phyloP scores from a whole-genome alignment of 2,888 invertebrate genomes.

The Tanytarsus gracilentus region DNA sequence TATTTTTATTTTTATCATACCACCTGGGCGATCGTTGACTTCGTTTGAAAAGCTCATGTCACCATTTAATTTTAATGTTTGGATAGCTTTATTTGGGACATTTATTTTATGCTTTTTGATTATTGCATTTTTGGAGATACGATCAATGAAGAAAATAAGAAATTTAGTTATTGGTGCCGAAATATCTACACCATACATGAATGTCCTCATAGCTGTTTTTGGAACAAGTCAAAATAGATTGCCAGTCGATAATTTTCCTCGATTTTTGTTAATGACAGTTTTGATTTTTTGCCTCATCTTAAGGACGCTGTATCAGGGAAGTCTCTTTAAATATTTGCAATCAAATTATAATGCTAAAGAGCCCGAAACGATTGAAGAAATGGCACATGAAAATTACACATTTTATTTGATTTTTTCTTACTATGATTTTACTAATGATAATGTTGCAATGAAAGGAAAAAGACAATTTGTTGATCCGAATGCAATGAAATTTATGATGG shows the following conservation, averaged over 20 bases:
- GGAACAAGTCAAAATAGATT: neutral
- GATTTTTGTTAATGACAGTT: neutral
- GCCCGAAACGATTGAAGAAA: neutral
- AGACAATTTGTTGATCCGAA: neutral
- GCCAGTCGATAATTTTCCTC: neutral
- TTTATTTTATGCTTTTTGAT: neutral
- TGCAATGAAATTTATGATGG: neutral
- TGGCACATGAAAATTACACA: neutral
- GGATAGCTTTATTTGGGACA: neutral
- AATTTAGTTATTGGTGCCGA: neutral
- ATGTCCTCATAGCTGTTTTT: neutral
- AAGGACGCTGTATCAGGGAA: neutral
- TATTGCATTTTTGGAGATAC: neutral
- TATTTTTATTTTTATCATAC: neutral
- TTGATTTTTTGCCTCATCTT: neutral
- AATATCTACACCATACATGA: neutral
- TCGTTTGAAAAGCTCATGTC: neutral
- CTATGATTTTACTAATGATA: neutral
- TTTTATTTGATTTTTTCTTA: neutral
- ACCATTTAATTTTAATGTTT: neutral
- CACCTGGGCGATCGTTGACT: neutral
- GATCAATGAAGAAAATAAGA: neutral
- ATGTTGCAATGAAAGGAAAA: neutral
- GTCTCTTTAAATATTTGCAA: neutral
- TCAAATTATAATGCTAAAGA: neutral